These are phyloP conservation scores for Achatina immaculata DNA, from an alignment of 1,140 invertebrate genomes.

Conservation along the genomic window DNA sequence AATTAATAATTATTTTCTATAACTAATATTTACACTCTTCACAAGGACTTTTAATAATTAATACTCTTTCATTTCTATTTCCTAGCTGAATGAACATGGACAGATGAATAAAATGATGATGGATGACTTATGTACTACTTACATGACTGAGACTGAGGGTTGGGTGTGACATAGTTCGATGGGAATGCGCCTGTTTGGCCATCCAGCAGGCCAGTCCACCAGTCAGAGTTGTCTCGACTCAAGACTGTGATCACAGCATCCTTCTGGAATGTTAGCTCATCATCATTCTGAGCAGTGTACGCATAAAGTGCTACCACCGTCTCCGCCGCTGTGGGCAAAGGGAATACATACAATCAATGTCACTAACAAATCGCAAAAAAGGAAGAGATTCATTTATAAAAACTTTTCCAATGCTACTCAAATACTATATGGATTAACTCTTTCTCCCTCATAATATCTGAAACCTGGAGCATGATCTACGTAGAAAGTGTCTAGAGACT, in stretches of 20 bases:
- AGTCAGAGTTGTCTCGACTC: constrained; percentile 91
- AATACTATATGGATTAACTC: constrained; percentile 8
- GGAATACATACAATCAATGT: neutral
- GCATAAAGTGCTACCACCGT: constrained; percentile 92
- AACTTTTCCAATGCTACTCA: neutral
- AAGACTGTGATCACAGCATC: constrained; percentile 93
- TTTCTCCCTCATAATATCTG: constrained; percentile 16
- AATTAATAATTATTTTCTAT: no score
- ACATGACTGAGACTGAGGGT: constrained; percentile 52
- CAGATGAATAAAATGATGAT: no score
- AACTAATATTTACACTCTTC: no score
- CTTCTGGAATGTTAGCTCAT: constrained; percentile 94
- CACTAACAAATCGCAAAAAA: no score
- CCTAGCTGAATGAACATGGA: no score
- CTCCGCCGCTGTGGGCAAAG: constrained; percentile 76
- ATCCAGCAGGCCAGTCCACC: constrained; percentile 95
- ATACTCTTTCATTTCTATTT: no score
- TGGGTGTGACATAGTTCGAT: constrained; percentile 70
- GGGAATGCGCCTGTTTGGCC: constrained; percentile 74
- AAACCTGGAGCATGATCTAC: no score
- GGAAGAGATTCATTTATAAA: neutral
- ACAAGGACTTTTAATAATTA: no score
- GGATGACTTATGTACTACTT: constrained; percentile 38
- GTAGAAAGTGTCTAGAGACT: no score
- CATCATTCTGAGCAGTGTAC: constrained; percentile 92